phyloP scores from a whole-genome alignment of 2,113 vertebrate species.

The Phalacrocorax carbo region DNA sequence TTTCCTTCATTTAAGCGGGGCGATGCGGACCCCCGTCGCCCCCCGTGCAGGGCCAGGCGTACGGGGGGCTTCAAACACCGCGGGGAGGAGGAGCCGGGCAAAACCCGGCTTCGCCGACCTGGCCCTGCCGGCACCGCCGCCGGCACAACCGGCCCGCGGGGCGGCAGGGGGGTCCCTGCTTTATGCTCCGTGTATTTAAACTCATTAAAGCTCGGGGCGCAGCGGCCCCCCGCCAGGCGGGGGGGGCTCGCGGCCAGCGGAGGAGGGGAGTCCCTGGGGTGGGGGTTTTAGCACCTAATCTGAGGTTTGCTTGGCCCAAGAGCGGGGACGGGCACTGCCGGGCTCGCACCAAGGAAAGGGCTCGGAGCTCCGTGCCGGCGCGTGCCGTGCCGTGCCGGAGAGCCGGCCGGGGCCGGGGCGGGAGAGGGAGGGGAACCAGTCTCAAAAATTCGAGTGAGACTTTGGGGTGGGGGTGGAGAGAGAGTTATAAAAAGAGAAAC shows the following conservation, averaged over 20 bases:
- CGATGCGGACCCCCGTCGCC: not conserved
- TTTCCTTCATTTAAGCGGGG: not conserved
- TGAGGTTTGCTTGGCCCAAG: not conserved
- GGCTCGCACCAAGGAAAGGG: not conserved
- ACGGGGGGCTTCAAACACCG: not conserved
- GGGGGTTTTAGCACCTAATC: constrained; percentile 27
- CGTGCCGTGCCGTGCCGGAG: too few species aligned
- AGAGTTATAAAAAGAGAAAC: not conserved
- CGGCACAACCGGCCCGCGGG: not conserved
- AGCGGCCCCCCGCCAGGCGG: not conserved
- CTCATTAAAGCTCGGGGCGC: not conserved
- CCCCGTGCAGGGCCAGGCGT: not conserved
- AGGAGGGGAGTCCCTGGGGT: not conserved
- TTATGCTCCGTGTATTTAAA: not conserved
- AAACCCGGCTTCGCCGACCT: not conserved
- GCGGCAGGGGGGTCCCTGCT: not conserved
- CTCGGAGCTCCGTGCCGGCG: not conserved
- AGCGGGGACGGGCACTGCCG: not conserved
- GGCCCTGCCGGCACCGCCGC: not conserved
- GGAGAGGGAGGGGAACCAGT: not conserved
- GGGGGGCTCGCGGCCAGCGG: not conserved
- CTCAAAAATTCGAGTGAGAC: not conserved
- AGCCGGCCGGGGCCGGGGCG: not conserved
- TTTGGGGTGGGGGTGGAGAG: not conserved
- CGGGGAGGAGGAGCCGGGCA: not conserved